Base-by-base conservation (phyloP, 1,140 invertebrate species). In the Battus philenor region DNA sequence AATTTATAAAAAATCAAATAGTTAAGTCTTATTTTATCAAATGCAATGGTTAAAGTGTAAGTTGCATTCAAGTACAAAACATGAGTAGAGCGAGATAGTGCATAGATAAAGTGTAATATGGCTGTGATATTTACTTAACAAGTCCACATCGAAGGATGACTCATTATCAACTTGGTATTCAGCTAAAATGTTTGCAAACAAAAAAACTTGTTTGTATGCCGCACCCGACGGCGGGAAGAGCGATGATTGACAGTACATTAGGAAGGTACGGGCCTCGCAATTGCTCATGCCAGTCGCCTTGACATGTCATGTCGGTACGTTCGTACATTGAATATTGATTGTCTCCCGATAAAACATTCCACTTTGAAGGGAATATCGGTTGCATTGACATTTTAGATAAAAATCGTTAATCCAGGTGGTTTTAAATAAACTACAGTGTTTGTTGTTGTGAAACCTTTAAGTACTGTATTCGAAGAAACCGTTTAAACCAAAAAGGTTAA, bases 241-340 rank as follows among this genome's bases (percentile, higher is more conserved):
- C 57, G 57, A 74, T 77, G 70, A 72, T 72, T 68, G 73, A 74
- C 73, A 77, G 55, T 47, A 74, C 67, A 74, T 77, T 77, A 77
- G 70, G 65, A 66, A 53, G 59, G 68, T 62, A 59, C 51, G 56
- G 59, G 49, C 38, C 45, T 47, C 54, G 68, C 59, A 57, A 66
- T 72, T 66, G 65, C 54, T 64, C 48, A 66, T 63, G 54, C 68
- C 36, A 59, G 54, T 68, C 65, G 56, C 55, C 53, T 68, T 51
- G 52, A 53, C 30, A 41, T 75, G 74, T 74, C 71, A 68, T 70
- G 70, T 77, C 59, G 65, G 56, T 50, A 51, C 41, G 49, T 54
- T 58, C 52, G 61, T 61, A 36, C 44, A 26, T 29, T 11, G 73
- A 77, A 77, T 77, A 67, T 50, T 54, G 54, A 66, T 55, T 18